Percentiles rank a stretch among this genome's conserved stretches.
These are phyloP conservation scores for Formicarius rufipectus DNA, from an alignment of 2,113 vertebrate species.

Conservation along the genomic window DNA sequence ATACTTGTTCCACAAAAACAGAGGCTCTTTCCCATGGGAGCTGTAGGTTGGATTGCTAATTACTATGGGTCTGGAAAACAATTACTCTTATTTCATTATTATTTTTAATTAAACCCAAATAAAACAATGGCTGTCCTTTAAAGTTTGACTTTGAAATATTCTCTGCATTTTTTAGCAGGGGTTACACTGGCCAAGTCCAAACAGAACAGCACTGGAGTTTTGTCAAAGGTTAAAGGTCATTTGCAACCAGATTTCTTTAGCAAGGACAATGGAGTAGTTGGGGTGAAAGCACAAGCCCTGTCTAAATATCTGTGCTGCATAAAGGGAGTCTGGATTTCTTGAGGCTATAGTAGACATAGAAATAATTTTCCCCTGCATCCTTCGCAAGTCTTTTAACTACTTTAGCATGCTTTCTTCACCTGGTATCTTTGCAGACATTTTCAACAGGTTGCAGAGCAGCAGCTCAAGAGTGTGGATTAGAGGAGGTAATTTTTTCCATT, in stretches of 20 bases:
- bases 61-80: conserved; percentile 32
- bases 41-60: conserved; percentile 10
- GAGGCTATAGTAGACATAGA: not conserved
- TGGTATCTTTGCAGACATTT: not conserved
- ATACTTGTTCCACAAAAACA: not conserved
- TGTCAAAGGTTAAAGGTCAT: not conserved
- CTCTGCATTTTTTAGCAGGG: conserved; percentile 6
- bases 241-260: not conserved
- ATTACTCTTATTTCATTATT: conserved; percentile 23
- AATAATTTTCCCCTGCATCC: not conserved
- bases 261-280: not conserved
- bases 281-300: not conserved
- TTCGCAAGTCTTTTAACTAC: not conserved
- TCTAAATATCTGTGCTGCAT: not conserved
- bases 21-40: conserved; percentile 50
- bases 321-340: not conserved
- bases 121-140: conserved; percentile 31
- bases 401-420: not conserved
- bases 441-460: not conserved
- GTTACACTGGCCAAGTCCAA: not conserved
- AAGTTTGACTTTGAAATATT: conserved; percentile 57
- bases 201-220: not conserved
- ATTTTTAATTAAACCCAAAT: conserved; percentile 58
- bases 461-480: not conserved
- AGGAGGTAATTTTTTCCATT: not conserved